phyloP scores from a whole-genome alignment of 2,888 invertebrate species.

The Elysia crispata region DNA sequence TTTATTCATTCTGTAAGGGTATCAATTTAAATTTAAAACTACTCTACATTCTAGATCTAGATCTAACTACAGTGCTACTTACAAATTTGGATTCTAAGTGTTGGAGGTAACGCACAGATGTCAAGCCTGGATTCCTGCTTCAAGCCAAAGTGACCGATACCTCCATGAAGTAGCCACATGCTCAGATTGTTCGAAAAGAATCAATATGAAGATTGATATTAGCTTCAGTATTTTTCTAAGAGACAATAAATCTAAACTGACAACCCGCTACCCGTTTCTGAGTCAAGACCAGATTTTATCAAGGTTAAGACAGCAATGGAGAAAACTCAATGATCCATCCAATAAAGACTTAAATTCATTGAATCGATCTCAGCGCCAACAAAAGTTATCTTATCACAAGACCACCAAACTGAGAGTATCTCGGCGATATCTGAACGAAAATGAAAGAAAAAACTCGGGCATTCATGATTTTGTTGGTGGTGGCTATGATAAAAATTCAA shows the following conservation, averaged over 20 bases:
- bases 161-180: too few species aligned
- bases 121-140: too few species aligned
- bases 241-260: constrained; percentile 57
- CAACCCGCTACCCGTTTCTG: constrained; percentile 63
- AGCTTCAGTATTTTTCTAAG: constrained; percentile 35
- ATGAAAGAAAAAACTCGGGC: neutral
- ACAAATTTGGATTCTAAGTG: too few species aligned
- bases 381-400: neutral
- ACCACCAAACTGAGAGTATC: neutral
- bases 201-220: constrained; percentile 22
- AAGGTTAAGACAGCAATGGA: constrained; percentile 64
- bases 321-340: neutral
- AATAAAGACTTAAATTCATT: neutral
- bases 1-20: too few species aligned
- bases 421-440: neutral
- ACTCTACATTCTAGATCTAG: too few species aligned
- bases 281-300: constrained; percentile 62
- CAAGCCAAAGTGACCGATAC: too few species aligned
- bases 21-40: too few species aligned
- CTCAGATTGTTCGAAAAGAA: neutral
- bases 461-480: neutral
- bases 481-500: neutral
- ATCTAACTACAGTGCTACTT: too few species aligned
- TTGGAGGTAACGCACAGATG: too few species aligned
- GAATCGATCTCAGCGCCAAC: neutral